Percentiles rank a stretch among this genome's conserved stretches.
Conservation (phyloP, 53 echinoderm and acorn worm genomes). For the Hippasteria phrygiana region DNA sequence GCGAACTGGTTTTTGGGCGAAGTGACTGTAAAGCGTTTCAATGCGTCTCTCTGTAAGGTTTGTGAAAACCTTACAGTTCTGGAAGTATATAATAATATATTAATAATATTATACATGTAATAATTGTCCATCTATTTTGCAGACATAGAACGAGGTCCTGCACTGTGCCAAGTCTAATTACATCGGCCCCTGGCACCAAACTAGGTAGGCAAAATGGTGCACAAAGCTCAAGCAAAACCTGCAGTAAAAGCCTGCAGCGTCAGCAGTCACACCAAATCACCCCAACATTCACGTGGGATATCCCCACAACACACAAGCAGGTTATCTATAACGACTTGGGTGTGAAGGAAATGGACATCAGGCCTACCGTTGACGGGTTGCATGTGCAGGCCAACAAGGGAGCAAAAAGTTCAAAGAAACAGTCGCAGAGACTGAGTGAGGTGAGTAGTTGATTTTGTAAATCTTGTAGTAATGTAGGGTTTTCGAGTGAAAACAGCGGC, state of each 20-base stretch:
- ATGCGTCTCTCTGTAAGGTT: too few relatives aligned
- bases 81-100: too few relatives aligned
- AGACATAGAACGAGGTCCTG: constrained; percentile 34
- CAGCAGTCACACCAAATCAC: background rate
- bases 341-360: constrained; percentile 66
- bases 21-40: too few relatives aligned
- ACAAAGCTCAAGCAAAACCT: background rate
- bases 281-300: constrained; percentile 76
- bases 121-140: background rate
- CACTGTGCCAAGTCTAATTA: constrained; percentile 6
- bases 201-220: background rate
- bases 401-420: background rate
- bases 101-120: too few relatives aligned
- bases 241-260: background rate
- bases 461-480: background rate
- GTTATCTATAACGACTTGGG: constrained; percentile 83
- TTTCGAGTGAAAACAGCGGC: too few relatives aligned
- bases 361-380: background rate
- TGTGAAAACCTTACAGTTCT: too few relatives aligned
- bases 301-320: constrained; percentile 64
- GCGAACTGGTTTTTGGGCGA: too few relatives aligned
- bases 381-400: background rate
- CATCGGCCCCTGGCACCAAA: background rate
- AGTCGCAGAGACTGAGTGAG: background rate
- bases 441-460: constrained; percentile 5